Conservation (phyloP, 2,888 invertebrate species). For the Coelinius sp. region DNA sequence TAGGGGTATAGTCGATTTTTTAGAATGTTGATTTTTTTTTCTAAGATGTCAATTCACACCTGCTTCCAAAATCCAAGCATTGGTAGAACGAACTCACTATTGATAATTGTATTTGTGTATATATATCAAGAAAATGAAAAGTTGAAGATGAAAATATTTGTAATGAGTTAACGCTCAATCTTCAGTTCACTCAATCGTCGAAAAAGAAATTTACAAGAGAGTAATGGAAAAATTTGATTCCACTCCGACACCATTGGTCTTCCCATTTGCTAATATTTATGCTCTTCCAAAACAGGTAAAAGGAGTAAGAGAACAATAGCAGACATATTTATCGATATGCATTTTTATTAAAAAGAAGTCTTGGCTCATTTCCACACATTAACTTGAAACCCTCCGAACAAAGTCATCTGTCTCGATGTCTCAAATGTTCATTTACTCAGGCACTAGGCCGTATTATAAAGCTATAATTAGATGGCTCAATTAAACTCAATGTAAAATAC, state of each 20-base stretch:
- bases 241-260: slow-evolving; percentile 1
- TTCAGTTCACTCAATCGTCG: neutral
- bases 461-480: neutral
- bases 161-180: neutral
- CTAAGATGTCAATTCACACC: slow-evolving; percentile 41
- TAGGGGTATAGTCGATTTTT: slow-evolving; percentile 36
- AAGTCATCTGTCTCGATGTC: neutral
- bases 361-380: neutral
- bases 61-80: neutral
- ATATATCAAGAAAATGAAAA: neutral
- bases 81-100: neutral
- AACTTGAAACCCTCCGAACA: too few species aligned
- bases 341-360: neutral
- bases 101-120: neutral
- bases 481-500: neutral
- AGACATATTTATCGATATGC: neutral
- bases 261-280: slow-evolving; percentile 7
- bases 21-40: slow-evolving; percentile 43
- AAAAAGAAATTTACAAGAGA: neutral
- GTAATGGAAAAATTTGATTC: neutral
- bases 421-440: neutral
- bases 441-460: neutral
- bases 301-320: neutral
- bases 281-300: neutral
- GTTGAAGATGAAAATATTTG: neutral